phyloP scores from a whole-genome alignment of 2,113 vertebrate genomes.

The Fulica atra region DNA sequence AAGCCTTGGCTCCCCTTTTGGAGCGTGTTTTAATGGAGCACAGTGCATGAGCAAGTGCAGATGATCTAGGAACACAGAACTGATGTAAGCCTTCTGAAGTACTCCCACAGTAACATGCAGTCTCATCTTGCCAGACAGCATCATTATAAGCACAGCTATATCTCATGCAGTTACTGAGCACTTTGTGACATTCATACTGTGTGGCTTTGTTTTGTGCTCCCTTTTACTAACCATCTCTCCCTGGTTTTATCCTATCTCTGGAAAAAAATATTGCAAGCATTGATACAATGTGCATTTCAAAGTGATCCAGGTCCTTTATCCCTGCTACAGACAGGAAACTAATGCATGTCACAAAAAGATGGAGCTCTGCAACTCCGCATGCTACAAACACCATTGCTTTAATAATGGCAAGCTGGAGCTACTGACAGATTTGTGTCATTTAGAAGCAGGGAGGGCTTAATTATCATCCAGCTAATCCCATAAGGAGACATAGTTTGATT shows the following conservation, averaged over 20 bases:
- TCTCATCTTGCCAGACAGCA: background rate
- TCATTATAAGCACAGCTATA: background rate
- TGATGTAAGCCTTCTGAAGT: background rate
- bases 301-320: background rate
- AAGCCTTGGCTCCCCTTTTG: background rate
- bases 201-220: background rate
- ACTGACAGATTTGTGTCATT: background rate
- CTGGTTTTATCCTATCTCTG: background rate
- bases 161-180: background rate
- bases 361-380: background rate
- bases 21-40: background rate
- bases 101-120: background rate
- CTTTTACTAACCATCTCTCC: background rate
- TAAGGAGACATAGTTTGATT: conserved; percentile 41
- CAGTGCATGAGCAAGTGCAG: background rate
- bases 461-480: conserved; percentile 30
- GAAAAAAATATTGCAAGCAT: background rate
- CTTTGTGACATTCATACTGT: background rate
- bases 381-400: background rate
- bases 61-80: background rate
- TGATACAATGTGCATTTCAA: background rate
- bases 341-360: background rate
- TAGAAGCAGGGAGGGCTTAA: background rate
- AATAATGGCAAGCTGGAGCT: background rate
- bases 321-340: background rate